Conservation (phyloP, 2,888 invertebrate species). For the Eutolmus rufibarbis region DNA sequence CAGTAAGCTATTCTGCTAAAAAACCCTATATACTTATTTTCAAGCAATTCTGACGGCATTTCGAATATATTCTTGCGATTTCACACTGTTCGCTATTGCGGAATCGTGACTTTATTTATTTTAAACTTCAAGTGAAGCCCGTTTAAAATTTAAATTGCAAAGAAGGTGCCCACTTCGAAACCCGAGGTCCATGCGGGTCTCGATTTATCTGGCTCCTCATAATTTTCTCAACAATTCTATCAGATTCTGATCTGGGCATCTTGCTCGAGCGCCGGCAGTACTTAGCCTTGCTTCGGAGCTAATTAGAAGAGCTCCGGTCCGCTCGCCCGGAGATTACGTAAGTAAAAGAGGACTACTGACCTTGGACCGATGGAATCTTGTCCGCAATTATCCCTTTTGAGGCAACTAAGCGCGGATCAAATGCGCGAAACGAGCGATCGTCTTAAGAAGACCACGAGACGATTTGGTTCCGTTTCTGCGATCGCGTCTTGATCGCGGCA, state of each 20-base stretch:
- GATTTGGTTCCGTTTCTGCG: slow-evolving; percentile 17
- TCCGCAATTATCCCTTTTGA: slow-evolving; percentile 18
- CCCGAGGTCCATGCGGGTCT: neutral
- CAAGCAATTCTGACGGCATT: too few relatives aligned
- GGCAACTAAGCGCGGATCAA: neutral
- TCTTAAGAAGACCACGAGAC: neutral
- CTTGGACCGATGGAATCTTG: slow-evolving; percentile 17
- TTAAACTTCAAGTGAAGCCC: neutral
- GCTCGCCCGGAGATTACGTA: neutral
- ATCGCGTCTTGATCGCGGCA: neutral
- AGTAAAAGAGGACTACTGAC: slow-evolving; percentile 20
- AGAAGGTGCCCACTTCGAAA: neutral
- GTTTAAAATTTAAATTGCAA: neutral
- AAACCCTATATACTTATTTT: too few relatives aligned
- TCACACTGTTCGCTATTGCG: neutral
- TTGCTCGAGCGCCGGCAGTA: neutral
- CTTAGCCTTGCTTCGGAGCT: neutral
- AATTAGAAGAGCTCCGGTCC: neutral
- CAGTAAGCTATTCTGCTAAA: too few relatives aligned
- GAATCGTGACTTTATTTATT: neutral
- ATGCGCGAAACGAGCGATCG: neutral
- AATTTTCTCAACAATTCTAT: neutral
- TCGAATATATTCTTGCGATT: neutral
- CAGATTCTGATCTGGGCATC: neutral
- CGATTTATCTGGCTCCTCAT: neutral